These are phyloP conservation scores for Eubucco bourcierii DNA, from an alignment of 2,113 vertebrate genomes.

Conservation along the genomic window DNA sequence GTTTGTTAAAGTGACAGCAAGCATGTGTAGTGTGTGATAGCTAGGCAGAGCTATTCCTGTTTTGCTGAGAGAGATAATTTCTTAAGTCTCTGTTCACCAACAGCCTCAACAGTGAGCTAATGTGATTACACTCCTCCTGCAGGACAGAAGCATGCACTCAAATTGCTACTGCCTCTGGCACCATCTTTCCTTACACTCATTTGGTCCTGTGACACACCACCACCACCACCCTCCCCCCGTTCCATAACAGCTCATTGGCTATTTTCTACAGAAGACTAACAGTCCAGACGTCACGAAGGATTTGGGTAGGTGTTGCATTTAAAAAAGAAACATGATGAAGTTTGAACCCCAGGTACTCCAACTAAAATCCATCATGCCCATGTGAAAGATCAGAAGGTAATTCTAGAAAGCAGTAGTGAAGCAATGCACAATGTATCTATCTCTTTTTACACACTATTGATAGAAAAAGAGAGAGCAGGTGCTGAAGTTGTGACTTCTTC, in stretches of 20 bases:
- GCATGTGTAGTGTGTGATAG: not conserved
- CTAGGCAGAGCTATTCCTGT: not conserved
- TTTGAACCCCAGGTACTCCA: not conserved
- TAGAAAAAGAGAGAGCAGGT: not conserved
- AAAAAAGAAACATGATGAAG: not conserved
- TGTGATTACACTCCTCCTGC: not conserved
- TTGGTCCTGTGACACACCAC: not conserved
- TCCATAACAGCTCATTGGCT: not conserved
- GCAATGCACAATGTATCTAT: not conserved
- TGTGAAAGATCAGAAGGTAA: not conserved
- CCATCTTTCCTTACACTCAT: not conserved
- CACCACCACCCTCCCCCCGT: no score
- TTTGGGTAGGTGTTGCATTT: not conserved
- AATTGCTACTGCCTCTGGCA: not conserved
- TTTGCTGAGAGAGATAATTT: not conserved
- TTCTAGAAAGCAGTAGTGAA: not conserved
- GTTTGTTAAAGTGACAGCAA: not conserved
- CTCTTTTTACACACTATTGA: not conserved
- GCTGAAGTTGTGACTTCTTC: not conserved
- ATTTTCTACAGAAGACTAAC: not conserved
- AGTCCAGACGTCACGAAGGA: not conserved
- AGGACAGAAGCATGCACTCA: not conserved
- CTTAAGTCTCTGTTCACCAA: not conserved
- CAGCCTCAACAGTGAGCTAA: accelerated
- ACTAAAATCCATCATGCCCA: not conserved